phyloP scores from a whole-genome alignment of 2,888 invertebrate genomes.

The Diploptera punctata region DNA sequence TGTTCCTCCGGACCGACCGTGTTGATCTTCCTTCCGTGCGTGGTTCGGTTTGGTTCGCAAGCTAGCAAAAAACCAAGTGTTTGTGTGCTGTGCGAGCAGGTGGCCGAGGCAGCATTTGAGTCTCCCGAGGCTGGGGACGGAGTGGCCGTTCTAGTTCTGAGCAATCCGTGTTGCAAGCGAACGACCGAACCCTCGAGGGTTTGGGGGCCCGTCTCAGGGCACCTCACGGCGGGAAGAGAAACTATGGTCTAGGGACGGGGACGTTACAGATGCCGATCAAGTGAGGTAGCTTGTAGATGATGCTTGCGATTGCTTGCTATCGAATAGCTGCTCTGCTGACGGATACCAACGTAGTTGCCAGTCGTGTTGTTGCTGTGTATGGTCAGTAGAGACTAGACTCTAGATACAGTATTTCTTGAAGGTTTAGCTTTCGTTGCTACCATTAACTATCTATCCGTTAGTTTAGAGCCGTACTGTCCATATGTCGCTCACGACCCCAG shows the following conservation, averaged over 20 bases:
- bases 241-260: conserved; percentile 44
- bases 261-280: conserved; percentile 42
- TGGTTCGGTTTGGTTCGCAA: conserved; percentile 27
- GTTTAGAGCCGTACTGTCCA: conserved; percentile 34
- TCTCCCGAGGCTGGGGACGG: conserved; percentile 44
- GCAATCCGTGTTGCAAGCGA: conserved; percentile 45
- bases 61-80: conserved; percentile 34
- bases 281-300: conserved; percentile 45
- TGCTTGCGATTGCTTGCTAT: conserved; percentile 44
- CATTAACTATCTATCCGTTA: conserved; percentile 37
- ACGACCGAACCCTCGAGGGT: conserved; percentile 42
- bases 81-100: conserved; percentile 44
- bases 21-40: conserved; percentile 34
- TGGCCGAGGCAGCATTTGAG: conserved; percentile 41
- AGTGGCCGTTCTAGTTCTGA: conserved; percentile 44
- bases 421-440: conserved; percentile 41
- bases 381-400: conserved; percentile 42
- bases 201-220: conserved; percentile 41
- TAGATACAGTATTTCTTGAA: conserved; percentile 42
- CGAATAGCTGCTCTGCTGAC: conserved; percentile 43
- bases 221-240: conserved; percentile 42
- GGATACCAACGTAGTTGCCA: conserved; percentile 43
- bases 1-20: conserved; percentile 21
- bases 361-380: conserved; percentile 44
- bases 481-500: conserved; percentile 43